Evolutionary conservation across 2,888 invertebrate genomes (phyloP).

Genomic region (Himalopsyche kuldschensis): DNA sequence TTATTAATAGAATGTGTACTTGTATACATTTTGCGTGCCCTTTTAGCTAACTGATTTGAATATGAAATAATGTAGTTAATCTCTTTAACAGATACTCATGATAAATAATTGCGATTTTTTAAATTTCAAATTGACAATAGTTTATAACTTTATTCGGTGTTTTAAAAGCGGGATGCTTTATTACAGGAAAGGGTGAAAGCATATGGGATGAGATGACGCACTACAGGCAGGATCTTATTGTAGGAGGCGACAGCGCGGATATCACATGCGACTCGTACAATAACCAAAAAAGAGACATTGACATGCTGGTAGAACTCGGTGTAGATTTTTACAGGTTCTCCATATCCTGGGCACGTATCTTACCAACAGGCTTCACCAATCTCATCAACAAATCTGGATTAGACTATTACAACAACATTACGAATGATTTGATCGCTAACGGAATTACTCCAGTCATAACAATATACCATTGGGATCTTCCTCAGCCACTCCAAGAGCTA

Average conservation of each 20-base stretch:
- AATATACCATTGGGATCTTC: conserved; percentile 70
- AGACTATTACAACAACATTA: conserved; percentile 64
- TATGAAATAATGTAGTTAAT: too few species aligned
- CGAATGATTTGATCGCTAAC: conserved; percentile 57
- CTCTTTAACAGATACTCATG: too few species aligned
- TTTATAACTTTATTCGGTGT: not conserved
- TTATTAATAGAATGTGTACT: too few species aligned
- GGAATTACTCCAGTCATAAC: conserved; percentile 64
- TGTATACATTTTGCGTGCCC: too few species aligned
- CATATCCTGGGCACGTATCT: conserved; percentile 68
- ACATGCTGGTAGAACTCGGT: conserved; percentile 58
- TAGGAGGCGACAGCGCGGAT: conserved; percentile 61
- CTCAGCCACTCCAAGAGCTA: conserved; percentile 60
- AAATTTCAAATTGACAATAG: not conserved
- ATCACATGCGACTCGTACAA: conserved; percentile 70
- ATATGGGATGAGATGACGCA: conserved; percentile 72
- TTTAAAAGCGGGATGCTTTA: not conserved
- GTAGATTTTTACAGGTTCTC: conserved; percentile 64
- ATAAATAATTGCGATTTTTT: not conserved
- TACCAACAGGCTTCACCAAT: conserved; percentile 59
- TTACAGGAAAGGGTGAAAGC: conserved; percentile 62
- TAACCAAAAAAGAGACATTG: conserved; percentile 63
- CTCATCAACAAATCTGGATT: conserved; percentile 49
- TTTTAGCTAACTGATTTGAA: too few species aligned
- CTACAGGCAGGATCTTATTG: conserved; percentile 53